Evolutionary conservation across 2,888 invertebrate genomes (phyloP).

Genomic region (Auanema sp.): DNA sequence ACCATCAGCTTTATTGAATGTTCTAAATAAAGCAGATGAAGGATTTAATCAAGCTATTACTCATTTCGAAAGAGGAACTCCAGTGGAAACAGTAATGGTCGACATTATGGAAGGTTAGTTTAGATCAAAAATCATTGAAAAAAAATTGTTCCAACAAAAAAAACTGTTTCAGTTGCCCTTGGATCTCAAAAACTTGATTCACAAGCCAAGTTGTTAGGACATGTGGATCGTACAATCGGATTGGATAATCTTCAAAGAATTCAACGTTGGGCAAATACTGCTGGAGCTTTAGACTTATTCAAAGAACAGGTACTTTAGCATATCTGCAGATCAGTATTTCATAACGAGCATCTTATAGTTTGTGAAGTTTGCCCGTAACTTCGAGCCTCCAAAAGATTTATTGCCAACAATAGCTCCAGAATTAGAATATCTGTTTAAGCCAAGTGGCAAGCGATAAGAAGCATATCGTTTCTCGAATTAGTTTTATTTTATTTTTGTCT

Average conservation of each 20-base stretch:
- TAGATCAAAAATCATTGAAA: not conserved
- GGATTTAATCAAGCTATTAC: constrained; percentile 63
- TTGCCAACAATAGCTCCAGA: constrained; percentile 61
- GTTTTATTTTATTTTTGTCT: too few species aligned
- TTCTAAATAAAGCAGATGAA: constrained; percentile 58
- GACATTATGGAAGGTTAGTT: constrained; percentile 56
- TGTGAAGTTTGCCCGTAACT: constrained; percentile 61
- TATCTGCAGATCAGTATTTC: not conserved
- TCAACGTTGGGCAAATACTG: constrained; percentile 64
- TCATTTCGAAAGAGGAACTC: constrained; percentile 62
- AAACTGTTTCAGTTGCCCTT: constrained; percentile 43
- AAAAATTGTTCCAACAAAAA: not conserved
- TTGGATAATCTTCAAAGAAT: constrained; percentile 61
- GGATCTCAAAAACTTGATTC: constrained; percentile 60
- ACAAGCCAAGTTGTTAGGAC: constrained; percentile 61
- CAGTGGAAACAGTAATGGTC: constrained; percentile 59
- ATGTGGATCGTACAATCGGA: constrained; percentile 62
- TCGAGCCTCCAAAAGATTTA: constrained; percentile 58
- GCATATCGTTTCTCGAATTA: too few species aligned
- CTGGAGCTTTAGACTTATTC: constrained; percentile 62
- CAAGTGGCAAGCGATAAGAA: constrained; percentile 25
- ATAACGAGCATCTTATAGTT: constrained; percentile 44
- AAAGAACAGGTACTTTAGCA: constrained; percentile 60
- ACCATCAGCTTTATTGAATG: constrained; percentile 59
- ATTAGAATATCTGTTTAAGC: constrained; percentile 61